Conservation (phyloP, 2,888 invertebrate species). For the Drosophila percnosoma region DNA sequence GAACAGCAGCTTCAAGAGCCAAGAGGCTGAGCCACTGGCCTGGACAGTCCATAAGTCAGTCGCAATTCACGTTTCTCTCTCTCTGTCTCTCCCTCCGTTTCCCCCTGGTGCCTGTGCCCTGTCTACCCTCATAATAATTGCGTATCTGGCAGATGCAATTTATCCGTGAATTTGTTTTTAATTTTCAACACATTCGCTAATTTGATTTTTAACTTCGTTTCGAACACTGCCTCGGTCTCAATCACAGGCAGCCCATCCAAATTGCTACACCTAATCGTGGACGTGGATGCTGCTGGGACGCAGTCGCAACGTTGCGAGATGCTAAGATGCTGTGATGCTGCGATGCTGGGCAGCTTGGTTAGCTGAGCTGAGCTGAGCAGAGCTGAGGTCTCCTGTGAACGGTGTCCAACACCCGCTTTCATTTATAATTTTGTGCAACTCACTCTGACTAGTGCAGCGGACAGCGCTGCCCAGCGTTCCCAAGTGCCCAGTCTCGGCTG, state of each 20-base stretch:
- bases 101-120: conserved; percentile 17
- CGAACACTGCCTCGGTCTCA: conserved; percentile 79
- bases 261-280: conserved; percentile 79
- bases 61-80: conserved; percentile 27
- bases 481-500: conserved; percentile 51
- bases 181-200: conserved; percentile 85
- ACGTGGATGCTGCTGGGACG: conserved; percentile 47
- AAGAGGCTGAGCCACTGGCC: conserved; percentile 31
- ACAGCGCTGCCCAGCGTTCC: conserved; percentile 46
- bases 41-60: conserved; percentile 67
- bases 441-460: conserved; percentile 57
- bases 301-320: conserved; percentile 4
- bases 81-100: not conserved
- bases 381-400: conserved; percentile 48
- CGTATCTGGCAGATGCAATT: conserved; percentile 84
- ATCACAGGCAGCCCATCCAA: conserved; percentile 76
- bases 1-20: conserved; percentile 32
- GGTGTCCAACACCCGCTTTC: conserved; percentile 77
- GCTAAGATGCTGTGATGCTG: conserved; percentile 7
- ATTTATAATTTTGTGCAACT: conserved; percentile 80
- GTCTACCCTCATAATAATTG: conserved; percentile 80
- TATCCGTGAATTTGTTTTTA: conserved; percentile 85
- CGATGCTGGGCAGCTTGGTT: not conserved
- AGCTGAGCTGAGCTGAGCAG: not conserved
- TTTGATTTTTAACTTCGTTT: conserved; percentile 85